Evolutionary conservation across 1,140 invertebrate species (phyloP), one percentile per base, ranked within the genome.

Genomic region (Bombus affinis): DNA sequence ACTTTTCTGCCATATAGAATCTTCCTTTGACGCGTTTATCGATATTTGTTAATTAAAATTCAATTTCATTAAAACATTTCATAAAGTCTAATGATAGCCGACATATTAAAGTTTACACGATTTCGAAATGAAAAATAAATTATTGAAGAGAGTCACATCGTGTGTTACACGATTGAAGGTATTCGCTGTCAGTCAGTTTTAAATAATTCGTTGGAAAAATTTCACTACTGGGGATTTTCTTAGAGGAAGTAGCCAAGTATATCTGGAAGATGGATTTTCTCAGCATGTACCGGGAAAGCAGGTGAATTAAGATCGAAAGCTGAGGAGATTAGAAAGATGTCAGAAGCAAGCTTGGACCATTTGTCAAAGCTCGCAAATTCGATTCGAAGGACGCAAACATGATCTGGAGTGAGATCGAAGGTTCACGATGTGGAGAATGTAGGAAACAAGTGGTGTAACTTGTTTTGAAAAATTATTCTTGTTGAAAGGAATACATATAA

Each of bases 341-440:
- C 84, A 88, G 57, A 13, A 65, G 37, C 37, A 73, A 81, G 77
- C 65, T 65, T n/a, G 35, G 25, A 75, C 79, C 71, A 86, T 87
- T 87, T 87, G 76, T 87, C 84, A 88, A 76, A 47, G 44, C 65
- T 39, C n/a, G 74, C 62, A 78, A 85, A 70, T 77, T 82, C 65
- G 44, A 32, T 65, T 39, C 72, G 73, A 86, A 68, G 65, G 71
- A 65, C 65, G 80, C 32, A 5, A 71, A 68, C 72, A 75, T 32
- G 28, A 44, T 35, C 35, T 39, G n/a, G 53, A 70, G 25, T 25
- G 73, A n/a, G 71, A 53, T 76, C 76, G 71, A 74, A 62, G 32
- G 84, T 83, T 76, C 57, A 10, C 53, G 74, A 73, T 37, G 42
- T 70, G 32, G 42, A 39, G 32, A 71, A 79, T 79, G 42, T 13